Percentiles rank a stretch among this genome's conserved stretches.
Evolutionary conservation across 1,140 invertebrate species (phyloP).

Genomic region (Telenomus remus): DNA sequence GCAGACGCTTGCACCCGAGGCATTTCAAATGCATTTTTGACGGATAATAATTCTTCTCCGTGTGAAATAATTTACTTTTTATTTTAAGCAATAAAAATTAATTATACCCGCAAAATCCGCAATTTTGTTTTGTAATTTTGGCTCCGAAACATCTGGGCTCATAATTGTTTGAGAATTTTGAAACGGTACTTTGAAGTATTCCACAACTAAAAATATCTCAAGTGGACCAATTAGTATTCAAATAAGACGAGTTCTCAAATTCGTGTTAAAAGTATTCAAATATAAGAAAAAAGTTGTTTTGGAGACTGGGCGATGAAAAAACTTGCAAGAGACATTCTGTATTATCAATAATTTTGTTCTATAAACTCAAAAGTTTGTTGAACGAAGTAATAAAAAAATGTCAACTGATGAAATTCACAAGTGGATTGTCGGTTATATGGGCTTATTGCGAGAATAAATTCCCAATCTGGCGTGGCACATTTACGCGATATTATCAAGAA

Average conservation of each 20-base stretch:
- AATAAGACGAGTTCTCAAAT: background rate
- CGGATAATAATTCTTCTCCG: slow-evolving; percentile 47
- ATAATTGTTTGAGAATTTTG: slow-evolving; percentile 29
- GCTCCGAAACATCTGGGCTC: slow-evolving; percentile 11
- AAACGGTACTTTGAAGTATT: slow-evolving; percentile 15
- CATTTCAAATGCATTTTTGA: slow-evolving; percentile 26
- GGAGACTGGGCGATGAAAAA: too few species aligned
- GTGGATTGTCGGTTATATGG: background rate
- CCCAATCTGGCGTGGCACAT: slow-evolving; percentile 56
- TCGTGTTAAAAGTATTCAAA: background rate
- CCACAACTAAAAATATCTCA: background rate
- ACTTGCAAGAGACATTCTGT: too few species aligned
- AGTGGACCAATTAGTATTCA: slow-evolving; percentile 7
- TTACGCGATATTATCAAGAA: slow-evolving; percentile 66
- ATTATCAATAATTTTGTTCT: too few species aligned
- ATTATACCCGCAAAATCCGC: slow-evolving; percentile 30
- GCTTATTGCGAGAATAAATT: slow-evolving; percentile 17
- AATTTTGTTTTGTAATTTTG: slow-evolving; percentile 29
- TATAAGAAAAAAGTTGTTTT: too few species aligned
- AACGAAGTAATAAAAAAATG: too few species aligned
- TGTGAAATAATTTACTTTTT: slow-evolving; percentile 49
- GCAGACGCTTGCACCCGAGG: slow-evolving; percentile 34
- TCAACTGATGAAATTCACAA: too few species aligned
- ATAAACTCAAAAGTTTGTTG: too few species aligned
- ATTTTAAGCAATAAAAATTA: slow-evolving; percentile 51